Evolutionary conservation across 2,888 invertebrate genomes (phyloP), one percentile per base, ranked within the genome.

Genomic region (Lomographa bimaculata): DNA sequence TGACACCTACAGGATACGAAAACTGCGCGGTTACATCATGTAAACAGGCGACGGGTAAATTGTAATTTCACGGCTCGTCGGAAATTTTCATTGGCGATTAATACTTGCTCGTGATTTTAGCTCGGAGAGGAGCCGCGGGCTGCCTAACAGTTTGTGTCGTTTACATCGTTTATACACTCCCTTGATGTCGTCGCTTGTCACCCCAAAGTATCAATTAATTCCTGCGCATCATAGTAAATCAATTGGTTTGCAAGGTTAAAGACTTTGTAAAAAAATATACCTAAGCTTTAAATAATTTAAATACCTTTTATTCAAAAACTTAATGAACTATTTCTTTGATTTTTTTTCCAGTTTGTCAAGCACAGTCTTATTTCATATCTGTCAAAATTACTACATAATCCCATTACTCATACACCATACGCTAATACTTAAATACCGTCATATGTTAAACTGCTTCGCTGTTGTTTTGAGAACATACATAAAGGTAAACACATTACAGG

Each of bases 31-130:
- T 45, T 57, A 55, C 47, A 52, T 57, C 66, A 72, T 71, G 76
- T 73, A 76, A 75, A 78, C 74, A 75, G 67, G 68, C 74, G 70
- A 69, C 71, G 75, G 65, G 76, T 78, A 83, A 81, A 81, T 82
- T 83, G 80, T 82, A 86, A 86, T 86, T 85, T 85, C 85, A 86
- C 81, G 86, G 76, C 65, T 79, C 75, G 80, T 60, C 60, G 78
- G 63, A 77, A 80, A 82, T 81, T 81, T 84, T 82, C 83, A 80
- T 83, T 79, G 80, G 71, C 75, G 81, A 82, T 83, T 83, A 84
- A 83, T 84, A 79, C 70, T 68, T 76, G 71, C 63, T 74, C 75
- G 74, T 69, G 72, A 78, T 79, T 79, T 71, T 66, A 74, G 71
- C 71, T 69, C 46, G 58, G 50, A 59, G 50, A 53, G 58, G 60